Percentiles rank a stretch among this genome's conserved stretches.
Conservation (phyloP, 2,113 vertebrate species). For the Caranx melampygus region DNA sequence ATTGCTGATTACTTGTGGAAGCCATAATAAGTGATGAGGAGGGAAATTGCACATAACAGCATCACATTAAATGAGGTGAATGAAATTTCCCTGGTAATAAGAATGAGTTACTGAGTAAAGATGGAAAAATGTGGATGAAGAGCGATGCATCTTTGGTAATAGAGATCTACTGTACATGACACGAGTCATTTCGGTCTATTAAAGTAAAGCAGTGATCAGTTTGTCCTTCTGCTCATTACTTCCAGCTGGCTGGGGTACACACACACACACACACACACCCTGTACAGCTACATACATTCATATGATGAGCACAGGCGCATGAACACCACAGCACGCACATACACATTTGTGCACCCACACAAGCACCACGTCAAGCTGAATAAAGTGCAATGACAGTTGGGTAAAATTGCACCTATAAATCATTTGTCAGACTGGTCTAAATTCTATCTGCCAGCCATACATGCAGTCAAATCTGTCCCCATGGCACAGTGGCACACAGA, state of each 20-base stretch:
- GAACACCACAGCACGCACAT: neutral
- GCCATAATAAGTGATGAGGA: conserved; percentile 26
- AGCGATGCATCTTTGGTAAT: conserved; percentile 34
- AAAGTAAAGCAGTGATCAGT: conserved; percentile 46
- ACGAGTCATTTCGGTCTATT: conserved; percentile 49
- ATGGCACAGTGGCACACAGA: conserved; percentile 31
- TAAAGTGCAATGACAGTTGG: conserved; percentile 79
- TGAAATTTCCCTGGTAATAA: conserved; percentile 43
- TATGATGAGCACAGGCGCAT: conserved; percentile 26
- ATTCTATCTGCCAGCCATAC: conserved; percentile 79
- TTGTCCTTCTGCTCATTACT: conserved; percentile 32
- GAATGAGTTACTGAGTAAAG: conserved; percentile 33
- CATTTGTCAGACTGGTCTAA: conserved; percentile 81
- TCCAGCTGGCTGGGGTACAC: conserved; percentile 11
- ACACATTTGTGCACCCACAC: conserved; percentile 19
- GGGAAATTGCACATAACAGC: conserved; percentile 49
- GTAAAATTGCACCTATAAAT: conserved; percentile 85
- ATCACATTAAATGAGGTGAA: conserved; percentile 45
- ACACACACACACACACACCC: neutral
- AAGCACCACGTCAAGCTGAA: conserved; percentile 64
- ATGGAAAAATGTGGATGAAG: conserved; percentile 46
- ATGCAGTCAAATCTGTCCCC: conserved; percentile 70
- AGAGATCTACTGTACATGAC: conserved; percentile 40
- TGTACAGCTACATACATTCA: neutral
- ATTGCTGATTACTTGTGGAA: neutral